Conservation (phyloP, 2,888 invertebrate species). For the Cremastinae sp. region DNA sequence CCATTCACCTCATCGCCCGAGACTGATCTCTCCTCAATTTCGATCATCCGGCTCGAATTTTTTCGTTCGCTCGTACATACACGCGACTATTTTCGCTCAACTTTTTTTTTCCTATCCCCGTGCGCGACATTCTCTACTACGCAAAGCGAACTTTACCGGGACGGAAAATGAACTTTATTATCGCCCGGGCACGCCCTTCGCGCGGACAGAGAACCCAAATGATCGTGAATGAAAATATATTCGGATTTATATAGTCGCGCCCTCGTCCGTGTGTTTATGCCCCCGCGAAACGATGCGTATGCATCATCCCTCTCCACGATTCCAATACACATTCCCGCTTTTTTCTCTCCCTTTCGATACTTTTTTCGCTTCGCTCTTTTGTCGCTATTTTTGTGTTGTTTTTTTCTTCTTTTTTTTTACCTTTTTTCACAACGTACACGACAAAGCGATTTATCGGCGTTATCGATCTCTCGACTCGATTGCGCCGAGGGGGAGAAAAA, state of each 20-base stretch:
- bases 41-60: conserved; percentile 9
- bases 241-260: not conserved
- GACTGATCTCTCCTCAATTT: no score
- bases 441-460: conserved; percentile 7
- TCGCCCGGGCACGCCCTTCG: not conserved
- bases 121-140: no score
- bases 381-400: no score
- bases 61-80: conserved; percentile 12
- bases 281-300: conserved; percentile 21
- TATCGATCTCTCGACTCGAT: conserved; percentile 28
- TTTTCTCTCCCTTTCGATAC: not conserved
- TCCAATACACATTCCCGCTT: not conserved
- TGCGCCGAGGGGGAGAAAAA: not conserved
- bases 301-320: conserved; percentile 10
- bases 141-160: no score
- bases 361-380: no score
- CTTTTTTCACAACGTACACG: not conserved
- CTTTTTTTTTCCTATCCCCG: conserved; percentile 17
- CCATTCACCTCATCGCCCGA: conserved; percentile 31
- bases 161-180: conserved; percentile 12
- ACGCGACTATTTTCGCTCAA: conserved; percentile 4
- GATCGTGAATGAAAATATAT: conserved; percentile 9
- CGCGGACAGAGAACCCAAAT: not conserved
- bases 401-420: conserved; percentile 7
- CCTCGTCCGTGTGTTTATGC: no score